Base-by-base conservation (phyloP, 2,888 invertebrate species). In the Apoda limacodes region DNA sequence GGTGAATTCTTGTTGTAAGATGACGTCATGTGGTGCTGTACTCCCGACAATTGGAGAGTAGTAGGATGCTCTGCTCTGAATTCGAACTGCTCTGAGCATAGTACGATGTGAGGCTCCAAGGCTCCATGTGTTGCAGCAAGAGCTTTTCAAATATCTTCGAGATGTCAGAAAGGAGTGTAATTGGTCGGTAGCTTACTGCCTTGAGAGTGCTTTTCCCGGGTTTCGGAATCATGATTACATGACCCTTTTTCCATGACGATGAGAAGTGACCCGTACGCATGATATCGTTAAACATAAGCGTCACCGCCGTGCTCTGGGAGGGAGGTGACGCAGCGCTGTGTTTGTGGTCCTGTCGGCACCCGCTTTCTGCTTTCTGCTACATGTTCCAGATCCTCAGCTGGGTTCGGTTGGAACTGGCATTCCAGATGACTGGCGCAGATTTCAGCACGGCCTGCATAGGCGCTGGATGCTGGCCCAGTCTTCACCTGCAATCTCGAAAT, bases 181-280 rank as follows among this genome's bases (percentile, higher is more conserved):
- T 26, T 2, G 23, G 27, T 4, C 27, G n/a, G 12, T 22, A 35
- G 12, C 21, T 30, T 4, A 15, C 37, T 9, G 37, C 30, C 7
- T 9, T 23, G 5, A 4, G n/a, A 11, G 6, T 25, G 9, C 28
- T 19, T 11, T 37, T 34, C 3, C 37, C 37, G 0, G 30, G 30
- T 15, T 37, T 37, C 0, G 37, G 37, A 0, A 37, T 6, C 31
- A 37, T 12, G 0, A 34, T 37, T 2, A 34, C 30, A 19, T 26
- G 29, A 9, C 32, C 36, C 5, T 24, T 24, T 15, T 32, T 36
- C 36, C 36, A 36, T n/a, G 20, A 3, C 1, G 3, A 0, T 3
- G 33, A 33, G 19, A 21, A 36, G 13, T 37, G 37, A 0, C 37
- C 27, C 14, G 28, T 28, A 13, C 28, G 26, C 25, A 25, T 10